Evolutionary conservation across 2,888 invertebrate genomes (phyloP), one percentile per base, ranked within the genome.

Genomic region (Stratiomys singularior): DNA sequence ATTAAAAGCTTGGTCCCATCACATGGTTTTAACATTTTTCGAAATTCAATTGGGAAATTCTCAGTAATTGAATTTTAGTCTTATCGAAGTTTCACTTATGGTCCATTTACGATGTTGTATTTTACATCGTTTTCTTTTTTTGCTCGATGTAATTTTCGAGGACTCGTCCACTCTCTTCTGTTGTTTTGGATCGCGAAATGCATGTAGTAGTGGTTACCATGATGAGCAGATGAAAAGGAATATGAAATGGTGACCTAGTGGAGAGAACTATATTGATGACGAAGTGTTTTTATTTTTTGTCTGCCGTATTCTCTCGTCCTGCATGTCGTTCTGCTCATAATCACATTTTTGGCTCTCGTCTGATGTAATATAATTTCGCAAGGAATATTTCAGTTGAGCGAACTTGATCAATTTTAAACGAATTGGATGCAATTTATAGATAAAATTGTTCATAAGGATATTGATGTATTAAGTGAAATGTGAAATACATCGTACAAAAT

Each of bases 331-430:
- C 37, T 37, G 37, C 9, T 37, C 37, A 52, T 52, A 52, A 52
- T 52, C 18, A 52, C 15, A 52, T 52, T 52, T 52, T 52, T 52
- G 4, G n/a, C 15, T 60, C 23, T 11, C 25, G 7, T 9, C 52
- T 18, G n/a, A 52, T 13, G 15, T n/a, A 60, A 60, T 60, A 60
- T 60, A 23, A 28, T 64, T 64, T 64, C 11, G 25, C 27, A 1
- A 23, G 23, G n/a, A 64, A 30, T 15, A 64, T 64, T 64, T 64
- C 64, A 64, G 64, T 15, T 64, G 64, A 30, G 64, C n/a, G 64
- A 30, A 28, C 64, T 64, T 30, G 11, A 64, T 64, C 30, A 64
- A 30, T n/a, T 64, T 30, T 15, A 37, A 9, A 52, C 52, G 52
- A 52, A 52, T 52, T 52, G 52, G 52, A 52, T 52, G 15, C 4